Conservation (phyloP, 1,140 invertebrate species). For the Drosophila parvula region DNA sequence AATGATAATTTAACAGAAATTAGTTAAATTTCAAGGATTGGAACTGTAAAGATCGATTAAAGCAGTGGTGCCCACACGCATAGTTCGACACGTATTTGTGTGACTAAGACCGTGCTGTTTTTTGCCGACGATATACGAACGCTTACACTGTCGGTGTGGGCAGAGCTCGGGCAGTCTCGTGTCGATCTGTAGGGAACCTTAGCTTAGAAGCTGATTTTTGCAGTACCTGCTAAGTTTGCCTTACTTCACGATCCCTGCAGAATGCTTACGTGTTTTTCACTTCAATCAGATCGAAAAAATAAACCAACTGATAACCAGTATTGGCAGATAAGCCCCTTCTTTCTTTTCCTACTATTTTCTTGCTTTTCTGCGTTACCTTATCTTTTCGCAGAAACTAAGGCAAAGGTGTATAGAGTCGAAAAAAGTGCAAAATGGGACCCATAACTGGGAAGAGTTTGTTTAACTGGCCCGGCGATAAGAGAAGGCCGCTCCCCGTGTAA, state of each 20-base stretch:
- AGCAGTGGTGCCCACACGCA: too few species aligned
- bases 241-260: background rate
- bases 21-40: too few species aligned
- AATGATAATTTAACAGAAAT: too few species aligned
- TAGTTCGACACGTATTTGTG: too few species aligned
- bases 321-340: constrained; percentile 57
- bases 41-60: too few species aligned
- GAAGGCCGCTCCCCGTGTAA: constrained; percentile 22
- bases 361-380: constrained; percentile 21
- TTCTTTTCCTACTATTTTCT: background rate
- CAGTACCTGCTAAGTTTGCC: background rate
- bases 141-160: too few species aligned
- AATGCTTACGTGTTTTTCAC: constrained; percentile 57
- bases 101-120: too few species aligned
- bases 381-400: constrained; percentile 59
- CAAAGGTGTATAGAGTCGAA: constrained; percentile 10
- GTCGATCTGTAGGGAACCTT: too few species aligned
- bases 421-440: constrained; percentile 14
- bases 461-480: constrained; percentile 33
- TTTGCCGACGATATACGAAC: too few species aligned
- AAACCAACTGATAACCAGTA: constrained; percentile 71
- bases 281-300: constrained; percentile 64
- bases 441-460: constrained; percentile 27
- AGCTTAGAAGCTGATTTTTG: background rate
- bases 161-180: too few species aligned